These are phyloP conservation scores for Toxonevra muliebris DNA, from an alignment of 2,888 invertebrate genomes.

Conservation along the genomic window DNA sequence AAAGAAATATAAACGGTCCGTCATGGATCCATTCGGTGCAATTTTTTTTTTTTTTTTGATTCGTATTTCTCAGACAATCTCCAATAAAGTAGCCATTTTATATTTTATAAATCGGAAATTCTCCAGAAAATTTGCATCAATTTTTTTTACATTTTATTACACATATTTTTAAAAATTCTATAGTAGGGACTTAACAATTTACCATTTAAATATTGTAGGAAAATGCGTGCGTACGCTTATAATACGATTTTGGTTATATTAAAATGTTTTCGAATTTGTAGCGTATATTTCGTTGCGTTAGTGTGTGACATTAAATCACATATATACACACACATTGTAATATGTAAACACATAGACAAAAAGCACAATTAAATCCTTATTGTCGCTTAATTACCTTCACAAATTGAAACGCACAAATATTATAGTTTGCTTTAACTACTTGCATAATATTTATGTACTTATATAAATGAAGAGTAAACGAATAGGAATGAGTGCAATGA, in stretches of 20 bases:
- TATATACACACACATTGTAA: not conserved
- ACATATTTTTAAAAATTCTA: no score
- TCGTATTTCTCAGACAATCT: no score
- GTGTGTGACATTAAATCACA: not conserved
- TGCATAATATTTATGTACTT: not conserved
- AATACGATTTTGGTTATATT: not conserved
- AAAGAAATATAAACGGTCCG: no score
- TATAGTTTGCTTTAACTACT: not conserved
- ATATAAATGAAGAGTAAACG: slow-evolving; percentile 8
- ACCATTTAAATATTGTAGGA: no score
- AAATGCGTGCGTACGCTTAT: not conserved
- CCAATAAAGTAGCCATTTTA: no score
- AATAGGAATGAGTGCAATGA: slow-evolving; percentile 14
- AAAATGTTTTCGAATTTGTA: not conserved
- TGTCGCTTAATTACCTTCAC: slow-evolving; percentile 55
- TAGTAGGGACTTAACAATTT: no score
- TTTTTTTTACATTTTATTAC: no score
- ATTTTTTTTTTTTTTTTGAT: no score
- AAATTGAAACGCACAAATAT: slow-evolving; percentile 20
- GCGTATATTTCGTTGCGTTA: not conserved
- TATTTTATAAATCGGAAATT: no score
- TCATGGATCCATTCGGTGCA: no score
- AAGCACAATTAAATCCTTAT: slow-evolving; percentile 53
- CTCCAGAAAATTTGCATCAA: no score
- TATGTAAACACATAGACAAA: not conserved